A percentile compares a stretch with the other conserved stretches of the same genome.
phyloP scores from a whole-genome alignment of 2,797 vertebrate genomes.

The Liasis olivaceus region DNA sequence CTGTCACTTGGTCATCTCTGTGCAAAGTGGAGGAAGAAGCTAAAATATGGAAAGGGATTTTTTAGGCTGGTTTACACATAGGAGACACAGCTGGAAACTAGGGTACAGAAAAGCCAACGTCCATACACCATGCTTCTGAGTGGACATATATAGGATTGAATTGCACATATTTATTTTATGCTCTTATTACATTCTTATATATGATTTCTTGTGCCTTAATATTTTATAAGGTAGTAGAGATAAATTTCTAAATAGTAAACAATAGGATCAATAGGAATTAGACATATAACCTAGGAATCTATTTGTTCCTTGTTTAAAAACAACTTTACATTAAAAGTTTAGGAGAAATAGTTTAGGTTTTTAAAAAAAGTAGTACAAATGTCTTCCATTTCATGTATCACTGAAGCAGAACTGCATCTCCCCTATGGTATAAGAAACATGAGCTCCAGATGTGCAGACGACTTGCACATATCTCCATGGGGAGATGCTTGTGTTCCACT shows the following conservation, averaged over 20 bases:
- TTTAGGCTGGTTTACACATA: background rate
- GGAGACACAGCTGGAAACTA: background rate
- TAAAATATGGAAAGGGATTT: background rate
- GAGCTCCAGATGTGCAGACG: slow-evolving; percentile 9
- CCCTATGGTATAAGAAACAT: background rate
- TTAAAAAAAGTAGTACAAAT: background rate
- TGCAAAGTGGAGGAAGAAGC: background rate
- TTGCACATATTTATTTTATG: background rate
- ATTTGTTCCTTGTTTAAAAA: background rate
- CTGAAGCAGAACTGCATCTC: slow-evolving; percentile 19
- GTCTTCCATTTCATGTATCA: slow-evolving; percentile 21
- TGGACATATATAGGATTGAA: background rate
- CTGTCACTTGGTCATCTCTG: background rate
- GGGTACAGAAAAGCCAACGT: background rate
- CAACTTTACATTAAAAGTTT: background rate
- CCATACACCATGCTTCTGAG: background rate
- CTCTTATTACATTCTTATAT: background rate
- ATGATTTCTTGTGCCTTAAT: background rate
- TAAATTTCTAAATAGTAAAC: background rate
- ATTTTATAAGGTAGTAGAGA: background rate
- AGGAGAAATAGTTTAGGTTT: background rate
- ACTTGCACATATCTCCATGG: background rate
- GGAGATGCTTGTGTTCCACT: background rate
- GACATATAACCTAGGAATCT: background rate
- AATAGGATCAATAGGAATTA: background rate